Base-by-base conservation (phyloP, 2,888 invertebrate genomes). In the Erebia ligea region DNA sequence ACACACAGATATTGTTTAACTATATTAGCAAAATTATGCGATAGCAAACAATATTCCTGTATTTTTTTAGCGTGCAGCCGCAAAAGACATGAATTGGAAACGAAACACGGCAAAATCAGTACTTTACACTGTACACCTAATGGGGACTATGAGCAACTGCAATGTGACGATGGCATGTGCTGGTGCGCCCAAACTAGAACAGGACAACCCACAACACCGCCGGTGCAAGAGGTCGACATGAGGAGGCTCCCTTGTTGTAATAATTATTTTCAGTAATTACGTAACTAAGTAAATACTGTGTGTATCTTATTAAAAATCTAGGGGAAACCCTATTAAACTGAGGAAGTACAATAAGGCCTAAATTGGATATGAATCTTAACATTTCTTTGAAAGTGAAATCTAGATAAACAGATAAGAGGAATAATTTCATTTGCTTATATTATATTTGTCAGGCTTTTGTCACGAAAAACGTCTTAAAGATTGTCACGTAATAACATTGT, bases 81-180 rank as follows among this genome's bases (percentile, higher is more conserved):
- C 68, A 90, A 90, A 73, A 92, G 95, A 80, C 87, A 91, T 25
- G 94, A 95, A 76, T 79, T 95, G 70, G 91, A 93, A 80, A 84
- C 82, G n/a, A 75, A 81, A n/a, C 87, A 86, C 56, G 86, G 91
- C 45, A 84, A 78, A 5, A 91, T 92, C 61, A 93, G 95, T 5
- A 94, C 95, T 4, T 87, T 96, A 19, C 96, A 96, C 81, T 96
- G 96, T 81, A 93, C 95, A 63, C 78, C 88, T 54, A 88, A 91
- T 78, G 96, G 96, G 21, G 95, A 96, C 86, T 96, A 94, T 82
- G 96, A 96, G 80, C 87, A 91, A 25, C 82, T 96, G 42, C 96
- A 96, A 81, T 96, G 96, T 80, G 95, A 95, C 82, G 89, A 93
- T 69, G 95, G 94, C 1, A 81, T 95, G 75, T 96, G 96, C 81